Evolutionary conservation across 2,113 vertebrate genomes (phyloP), one percentile per base, ranked within the genome.

Genomic region (Collichthys lucidus): DNA sequence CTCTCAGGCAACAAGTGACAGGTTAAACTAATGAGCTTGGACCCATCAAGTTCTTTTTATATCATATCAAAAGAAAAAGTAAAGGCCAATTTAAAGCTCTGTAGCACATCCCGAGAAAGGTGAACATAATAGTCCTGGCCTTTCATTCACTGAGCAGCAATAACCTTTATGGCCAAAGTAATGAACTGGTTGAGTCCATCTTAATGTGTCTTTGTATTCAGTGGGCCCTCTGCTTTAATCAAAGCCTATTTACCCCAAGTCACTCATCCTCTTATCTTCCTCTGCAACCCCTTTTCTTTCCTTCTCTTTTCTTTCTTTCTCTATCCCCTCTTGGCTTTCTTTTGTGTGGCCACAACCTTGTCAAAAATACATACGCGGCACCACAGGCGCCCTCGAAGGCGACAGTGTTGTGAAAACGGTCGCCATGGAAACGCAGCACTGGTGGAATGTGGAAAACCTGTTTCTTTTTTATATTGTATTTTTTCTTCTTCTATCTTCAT

Each of bases 321-420:
- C 40, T 78, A 53, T 83, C 57, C 85, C 77, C 84, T 81, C 73
- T 84, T 77, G 76, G 81, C 77, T 88, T 86, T 82, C 83, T 83
- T 93, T 92, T 93, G 86, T 93, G 83, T 77, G 91, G 91, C 90
- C 80, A 56, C 92, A 94, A 92, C 94, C 91, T 93, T 95, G 94
- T 95, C 94, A 94, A 89, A 91, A 95, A 94, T 94, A 91, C 81
- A 64, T 91, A 86, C 84, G 42, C 52, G 52, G 75, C 91, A 88
- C 89, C 74, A 88, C 86, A 80, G 92, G 91, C 76, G 22, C 90
- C 79, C 92, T 85, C 50, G 4, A 49, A 59, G 4, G 84, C 56
- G 64, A 75, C 63, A 29, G 79, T 89, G 93, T 94, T 94, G 92
- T 92, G 93, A 90, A 92, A 90, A 69, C 1, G 55, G 94, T 95